Percentiles rank a stretch among this genome's conserved stretches.
phyloP scores from a whole-genome alignment of 2,797 vertebrate species.

The Manis javanica region DNA sequence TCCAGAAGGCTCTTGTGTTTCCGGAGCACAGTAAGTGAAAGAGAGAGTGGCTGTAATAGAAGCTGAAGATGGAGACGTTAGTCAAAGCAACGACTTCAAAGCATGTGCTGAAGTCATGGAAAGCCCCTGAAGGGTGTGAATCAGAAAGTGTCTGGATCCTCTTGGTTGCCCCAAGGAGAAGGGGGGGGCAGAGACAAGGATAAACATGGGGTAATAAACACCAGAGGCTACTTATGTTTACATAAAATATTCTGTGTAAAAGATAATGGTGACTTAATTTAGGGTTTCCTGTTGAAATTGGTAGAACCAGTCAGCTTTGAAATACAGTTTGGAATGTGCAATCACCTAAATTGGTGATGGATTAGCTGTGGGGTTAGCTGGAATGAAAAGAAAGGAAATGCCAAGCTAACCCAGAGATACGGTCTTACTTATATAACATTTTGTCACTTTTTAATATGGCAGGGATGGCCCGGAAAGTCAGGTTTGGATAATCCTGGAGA shows the following conservation, averaged over 20 bases:
- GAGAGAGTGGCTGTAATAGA: neutral
- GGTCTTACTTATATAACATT: neutral
- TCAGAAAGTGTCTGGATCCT: neutral
- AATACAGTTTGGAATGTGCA: neutral
- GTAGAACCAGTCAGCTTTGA: neutral
- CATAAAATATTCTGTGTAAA: neutral
- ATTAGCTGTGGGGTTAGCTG: neutral
- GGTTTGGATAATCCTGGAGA: neutral
- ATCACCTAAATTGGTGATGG: neutral
- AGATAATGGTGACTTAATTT: neutral
- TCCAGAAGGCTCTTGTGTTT: neutral
- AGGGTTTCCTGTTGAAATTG: neutral
- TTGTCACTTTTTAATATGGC: neutral
- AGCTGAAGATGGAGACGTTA: neutral
- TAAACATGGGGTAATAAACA: neutral
- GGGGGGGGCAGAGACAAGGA: neutral
- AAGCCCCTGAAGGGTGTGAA: neutral
- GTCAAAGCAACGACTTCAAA: neutral
- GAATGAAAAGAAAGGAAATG: neutral
- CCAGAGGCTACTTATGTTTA: neutral
- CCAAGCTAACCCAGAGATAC: neutral
- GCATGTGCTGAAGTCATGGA: neutral
- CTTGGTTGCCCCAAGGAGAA: neutral
- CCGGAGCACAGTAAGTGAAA: neutral
- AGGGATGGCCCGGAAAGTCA: neutral